Conservation (phyloP, 2,113 vertebrate species). For the Nannobrachium achirus region DNA sequence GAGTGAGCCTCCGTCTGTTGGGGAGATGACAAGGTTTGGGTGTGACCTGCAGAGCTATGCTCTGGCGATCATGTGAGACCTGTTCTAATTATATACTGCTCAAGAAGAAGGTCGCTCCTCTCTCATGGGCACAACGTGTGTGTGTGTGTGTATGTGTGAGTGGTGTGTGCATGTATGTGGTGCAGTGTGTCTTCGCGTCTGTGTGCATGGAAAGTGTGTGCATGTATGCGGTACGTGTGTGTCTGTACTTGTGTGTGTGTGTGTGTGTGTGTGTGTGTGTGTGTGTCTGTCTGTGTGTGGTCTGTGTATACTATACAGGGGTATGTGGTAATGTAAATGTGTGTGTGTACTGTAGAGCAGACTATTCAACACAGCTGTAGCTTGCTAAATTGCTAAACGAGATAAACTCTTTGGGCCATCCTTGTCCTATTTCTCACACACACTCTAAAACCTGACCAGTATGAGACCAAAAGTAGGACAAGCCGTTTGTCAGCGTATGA, state of each 20-base stretch:
- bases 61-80: constrained; percentile 82
- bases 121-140: constrained; percentile 61
- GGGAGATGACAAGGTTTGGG: constrained; percentile 73
- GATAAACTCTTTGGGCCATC: constrained; percentile 6
- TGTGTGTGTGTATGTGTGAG: constrained; percentile 40
- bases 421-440: constrained; percentile 50
- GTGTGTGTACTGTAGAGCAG: too few relatives aligned
- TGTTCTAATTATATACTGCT: constrained; percentile 81
- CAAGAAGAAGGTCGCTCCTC: constrained; percentile 76
- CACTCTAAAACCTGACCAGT: constrained; percentile 11
- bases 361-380: too few relatives aligned
- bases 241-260: background rate
- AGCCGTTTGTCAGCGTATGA: constrained; percentile 15
- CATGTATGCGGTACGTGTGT: background rate
- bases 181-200: too few relatives aligned
- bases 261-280: background rate
- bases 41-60: constrained; percentile 76
- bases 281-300: too few relatives aligned
- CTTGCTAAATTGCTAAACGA: constrained; percentile 48
- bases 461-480: constrained; percentile 49
- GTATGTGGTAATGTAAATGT: too few relatives aligned
- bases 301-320: too few relatives aligned
- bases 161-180: constrained; percentile 32
- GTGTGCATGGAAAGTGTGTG: background rate
- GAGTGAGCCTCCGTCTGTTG: constrained; percentile 53